Base-by-base conservation (phyloP, 2,113 vertebrate species). In the Rhea americana region DNA sequence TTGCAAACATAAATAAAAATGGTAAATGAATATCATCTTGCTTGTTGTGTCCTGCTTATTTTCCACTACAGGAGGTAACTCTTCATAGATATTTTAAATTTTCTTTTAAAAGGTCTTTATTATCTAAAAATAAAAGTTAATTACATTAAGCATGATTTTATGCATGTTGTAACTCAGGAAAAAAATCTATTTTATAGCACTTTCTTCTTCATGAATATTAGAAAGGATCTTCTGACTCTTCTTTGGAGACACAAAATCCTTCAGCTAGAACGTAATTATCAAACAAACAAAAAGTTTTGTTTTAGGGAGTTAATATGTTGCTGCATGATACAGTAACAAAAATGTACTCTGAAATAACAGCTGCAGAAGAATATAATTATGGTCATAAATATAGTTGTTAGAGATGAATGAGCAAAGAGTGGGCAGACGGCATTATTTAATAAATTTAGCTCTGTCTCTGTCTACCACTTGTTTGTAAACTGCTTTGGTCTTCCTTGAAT, bases 361-460 rank as follows among this genome's bases (percentile, higher is more conserved):
- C 50, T 56, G 75, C 39, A 92, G 91, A 90, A 85, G 89, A 93
- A 93, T 75, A 74, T 53, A 92, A 80, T 92, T 94, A 85, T 82
- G 30, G 39, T 90, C 32, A 59, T 55, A 90, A 78, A 81, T 11
- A 71, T 66, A 89, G 55, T 83, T 0, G 3, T 92, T 85, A 88
- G 79, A 87, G 68, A 87, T 88, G 79, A 92, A 93, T 78, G 90
- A 92, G 70, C 68, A 88, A 59, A 76, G 65, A 92, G 87, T 81
- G 80, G 79, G 91, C 83, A 88, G 67, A 93, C 93, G 68, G 65
- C 71, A 82, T 94, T 90, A 61, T 56, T 75, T 72, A 87, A 83
- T 81, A 91, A 88, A 90, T 92, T 90, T 95, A 93, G 82, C 75
- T 85, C 72, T 94, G 73, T 37, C 68, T 78, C 85, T 93, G 63